These are phyloP conservation scores for Mimumesa dahlbomi DNA, from an alignment of 2,888 invertebrate genomes.

Conservation along the genomic window DNA sequence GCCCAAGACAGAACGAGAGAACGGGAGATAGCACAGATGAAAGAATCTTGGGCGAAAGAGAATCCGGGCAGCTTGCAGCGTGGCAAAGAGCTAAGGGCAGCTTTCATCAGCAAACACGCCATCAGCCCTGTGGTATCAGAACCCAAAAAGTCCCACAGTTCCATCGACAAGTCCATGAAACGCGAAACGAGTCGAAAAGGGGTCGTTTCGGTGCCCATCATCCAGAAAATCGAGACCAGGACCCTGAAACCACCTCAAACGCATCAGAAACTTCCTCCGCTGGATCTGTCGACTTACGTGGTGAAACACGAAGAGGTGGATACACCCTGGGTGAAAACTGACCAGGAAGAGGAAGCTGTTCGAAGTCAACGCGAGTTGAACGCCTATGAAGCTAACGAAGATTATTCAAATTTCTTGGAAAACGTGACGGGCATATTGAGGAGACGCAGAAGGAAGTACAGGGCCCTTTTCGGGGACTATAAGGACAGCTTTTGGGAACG, in stretches of 20 bases:
- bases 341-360: conserved; percentile 18
- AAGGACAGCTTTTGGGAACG: conserved; percentile 8
- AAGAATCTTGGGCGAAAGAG: conserved; percentile 54
- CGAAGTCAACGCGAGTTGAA: conserved; percentile 1
- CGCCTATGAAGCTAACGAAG: conserved; percentile 13
- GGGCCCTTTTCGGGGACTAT: conserved; percentile 5
- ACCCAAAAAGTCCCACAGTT: neutral
- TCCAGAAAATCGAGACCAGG: conserved; percentile 9
- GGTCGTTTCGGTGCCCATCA: neutral
- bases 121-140: neutral
- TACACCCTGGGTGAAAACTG: conserved; percentile 7
- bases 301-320: conserved; percentile 18
- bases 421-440: conserved; percentile 16
- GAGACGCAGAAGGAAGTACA: conserved; percentile 8
- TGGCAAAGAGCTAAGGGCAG: conserved; percentile 55
- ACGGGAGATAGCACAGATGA: conserved; percentile 53
- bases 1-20: conserved; percentile 47
- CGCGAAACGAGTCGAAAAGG: too few relatives aligned
- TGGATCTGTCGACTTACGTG: conserved; percentile 38
- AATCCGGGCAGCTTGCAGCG: conserved; percentile 56
- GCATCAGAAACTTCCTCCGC: conserved; percentile 16
- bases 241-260: conserved; percentile 29
- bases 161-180: too few relatives aligned
- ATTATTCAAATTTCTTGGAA: conserved; percentile 22
- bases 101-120: conserved; percentile 47